Percentiles rank a stretch among this genome's conserved stretches.
These are phyloP conservation scores for Ciona savignyi DNA, from an alignment of 23 tunicate species.

Conservation along the genomic window DNA sequence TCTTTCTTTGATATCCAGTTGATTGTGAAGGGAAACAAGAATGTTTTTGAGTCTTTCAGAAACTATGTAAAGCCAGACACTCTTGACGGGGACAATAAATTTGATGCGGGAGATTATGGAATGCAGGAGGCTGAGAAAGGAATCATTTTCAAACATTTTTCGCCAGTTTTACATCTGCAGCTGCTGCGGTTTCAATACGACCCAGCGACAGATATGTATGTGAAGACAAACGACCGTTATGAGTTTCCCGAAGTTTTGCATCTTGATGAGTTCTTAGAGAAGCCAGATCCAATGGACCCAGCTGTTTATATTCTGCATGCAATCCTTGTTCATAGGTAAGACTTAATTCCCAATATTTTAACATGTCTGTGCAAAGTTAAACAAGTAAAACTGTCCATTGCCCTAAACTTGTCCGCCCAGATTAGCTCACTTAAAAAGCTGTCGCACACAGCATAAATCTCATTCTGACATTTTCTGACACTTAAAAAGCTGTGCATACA, in stretches of 20 bases:
- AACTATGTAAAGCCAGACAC: constrained; percentile 88
- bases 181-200: constrained; percentile 89
- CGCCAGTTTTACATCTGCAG: constrained; percentile 85
- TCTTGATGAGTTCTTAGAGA: constrained; percentile 81
- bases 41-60: constrained; percentile 76
- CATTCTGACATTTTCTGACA: too few relatives aligned
- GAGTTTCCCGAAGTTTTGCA: constrained; percentile 74
- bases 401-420: neutral
- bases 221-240: constrained; percentile 86
- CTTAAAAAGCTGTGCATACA: too few relatives aligned
- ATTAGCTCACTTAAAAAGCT: too few relatives aligned
- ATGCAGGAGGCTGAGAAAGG: constrained; percentile 99
- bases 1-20: constrained; percentile 85
- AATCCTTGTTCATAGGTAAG: constrained; percentile 85
- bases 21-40: constrained; percentile 73
- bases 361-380: neutral
- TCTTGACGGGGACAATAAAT: constrained; percentile 95
- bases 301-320: constrained; percentile 90
- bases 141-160: constrained; percentile 81
- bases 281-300: constrained; percentile 64
- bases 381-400: neutral
- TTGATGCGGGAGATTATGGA: constrained; percentile 97
- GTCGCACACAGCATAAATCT: too few relatives aligned
- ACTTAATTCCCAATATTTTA: neutral
- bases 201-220: constrained; percentile 81